Evolutionary conservation across 2,113 vertebrate species (phyloP), one percentile per base, ranked within the genome.

Genomic region (Gallinago paraguaiae): DNA sequence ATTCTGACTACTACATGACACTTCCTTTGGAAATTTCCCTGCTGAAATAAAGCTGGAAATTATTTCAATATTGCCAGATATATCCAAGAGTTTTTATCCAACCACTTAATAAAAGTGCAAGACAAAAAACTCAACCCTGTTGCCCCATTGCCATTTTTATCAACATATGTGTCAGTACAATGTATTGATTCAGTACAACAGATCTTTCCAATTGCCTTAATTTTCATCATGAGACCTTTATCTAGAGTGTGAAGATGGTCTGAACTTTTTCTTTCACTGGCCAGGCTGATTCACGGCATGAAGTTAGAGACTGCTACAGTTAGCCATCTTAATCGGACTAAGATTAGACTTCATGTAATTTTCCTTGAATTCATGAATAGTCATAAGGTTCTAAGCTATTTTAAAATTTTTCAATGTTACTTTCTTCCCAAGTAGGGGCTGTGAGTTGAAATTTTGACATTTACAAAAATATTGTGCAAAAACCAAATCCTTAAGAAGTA

Each of bases 131-230:
- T 10, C 10, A 22, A 46, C 3, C 14, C 16, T 4, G 1, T n/a
- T 48, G 2, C 17, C 31, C 3, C 17, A 18, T 37, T 82, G 28
- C 24, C 10, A 24, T 80, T 75, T 67, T 80, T 46, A 59, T 69
- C 13, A 59, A 57, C 13, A 14, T n/a, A 39, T 59, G 8, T 16
- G 24, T 64, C 4, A 11, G 13, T 48, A 24, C 6, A 39, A 83
- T 13, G 6, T 18, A 41, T 41, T 78, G 35, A 46, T 67, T 77
- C 13, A 46, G 31, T 75, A 17, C 22, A 59, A 8, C 0, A 0
- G 10, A 13, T 54, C 4, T 78, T 82, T 71, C 22, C 33, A 78
- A 6, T 65, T 72, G 17, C 0, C 30, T 85, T 90, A 17, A 14
- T 8, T 81, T 10, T 13, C 9, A 41, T 27, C 17, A 74, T 67